A percentile compares a stretch with the other conserved stretches of the same genome.
Evolutionary conservation across 2,888 invertebrate genomes (phyloP).

Genomic region (Magallana nippona): DNA sequence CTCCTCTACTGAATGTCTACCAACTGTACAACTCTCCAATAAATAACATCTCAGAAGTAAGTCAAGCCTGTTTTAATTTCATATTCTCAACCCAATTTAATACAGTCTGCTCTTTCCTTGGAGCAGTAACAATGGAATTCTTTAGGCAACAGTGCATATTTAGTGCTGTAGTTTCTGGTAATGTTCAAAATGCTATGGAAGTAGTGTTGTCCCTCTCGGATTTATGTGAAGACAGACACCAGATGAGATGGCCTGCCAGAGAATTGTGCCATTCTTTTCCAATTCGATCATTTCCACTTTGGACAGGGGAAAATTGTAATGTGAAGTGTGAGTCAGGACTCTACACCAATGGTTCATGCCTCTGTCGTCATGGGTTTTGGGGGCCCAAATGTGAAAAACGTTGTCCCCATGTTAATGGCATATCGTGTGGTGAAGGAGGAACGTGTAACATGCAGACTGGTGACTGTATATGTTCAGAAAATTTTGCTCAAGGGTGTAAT

Average conservation of each 20-base stretch:
- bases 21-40: conserved; percentile 26
- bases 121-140: conserved; percentile 35
- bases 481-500: conserved; percentile 56
- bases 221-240: conserved; percentile 35
- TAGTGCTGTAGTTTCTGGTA: conserved; percentile 36
- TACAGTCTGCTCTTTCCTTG: conserved; percentile 45
- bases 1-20: conserved; percentile 27
- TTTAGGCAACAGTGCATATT: conserved; percentile 50
- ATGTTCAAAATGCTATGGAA: conserved; percentile 47
- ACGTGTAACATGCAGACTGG: conserved; percentile 59
- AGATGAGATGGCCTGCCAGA: conserved; percentile 49
- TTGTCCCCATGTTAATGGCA: conserved; percentile 55
- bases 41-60: neutral
- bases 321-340: conserved; percentile 55
- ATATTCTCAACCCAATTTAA: conserved; percentile 45
- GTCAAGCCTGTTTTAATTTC: conserved; percentile 27
- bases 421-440: conserved; percentile 61
- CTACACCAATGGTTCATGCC: conserved; percentile 50
- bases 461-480: conserved; percentile 61
- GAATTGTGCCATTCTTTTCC: conserved; percentile 50
- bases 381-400: conserved; percentile 56
- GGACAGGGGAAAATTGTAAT: conserved; percentile 57
- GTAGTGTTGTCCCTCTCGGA: conserved; percentile 47
- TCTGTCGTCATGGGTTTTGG: conserved; percentile 62
- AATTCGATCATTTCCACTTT: conserved; percentile 50